phyloP scores from a whole-genome alignment of 2,113 vertebrate species.

The Sapajus apella region DNA sequence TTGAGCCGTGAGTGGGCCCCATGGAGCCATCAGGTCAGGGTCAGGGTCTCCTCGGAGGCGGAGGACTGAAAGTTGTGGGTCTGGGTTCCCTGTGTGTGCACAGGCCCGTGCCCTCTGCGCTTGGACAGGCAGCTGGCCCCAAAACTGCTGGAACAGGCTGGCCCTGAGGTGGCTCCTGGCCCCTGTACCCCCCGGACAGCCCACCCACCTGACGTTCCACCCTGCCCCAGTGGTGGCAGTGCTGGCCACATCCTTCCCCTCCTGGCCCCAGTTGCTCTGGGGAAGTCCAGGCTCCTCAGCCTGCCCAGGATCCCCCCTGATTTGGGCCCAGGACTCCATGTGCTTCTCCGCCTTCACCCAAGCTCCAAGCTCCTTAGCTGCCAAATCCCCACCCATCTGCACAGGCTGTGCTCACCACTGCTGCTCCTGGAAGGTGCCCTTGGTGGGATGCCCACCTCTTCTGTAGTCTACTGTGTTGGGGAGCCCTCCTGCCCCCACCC shows the following conservation, averaged over 20 bases:
- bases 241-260: no score
- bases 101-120: no score
- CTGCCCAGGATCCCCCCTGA: no score
- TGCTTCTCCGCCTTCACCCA: not conserved
- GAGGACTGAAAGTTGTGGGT: not conserved
- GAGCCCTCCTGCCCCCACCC: not conserved
- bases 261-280: not conserved
- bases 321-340: no score
- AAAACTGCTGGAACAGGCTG: not conserved
- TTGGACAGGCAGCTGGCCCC: not conserved
- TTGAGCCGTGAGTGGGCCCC: not conserved
- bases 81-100: not conserved
- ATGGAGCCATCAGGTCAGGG: not conserved
- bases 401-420: fast-evolving
- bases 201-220: no score
- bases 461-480: not conserved
- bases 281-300: not conserved
- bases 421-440: no score
- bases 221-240: not conserved
- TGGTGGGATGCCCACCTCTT: fast-evolving
- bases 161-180: not conserved
- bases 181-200: not conserved
- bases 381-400: fast-evolving
- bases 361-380: fast-evolving
- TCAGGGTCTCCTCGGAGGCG: not conserved